These are phyloP conservation scores for Darevskia mixta DNA, from an alignment of 2,797 vertebrate species.

Conservation along the genomic window DNA sequence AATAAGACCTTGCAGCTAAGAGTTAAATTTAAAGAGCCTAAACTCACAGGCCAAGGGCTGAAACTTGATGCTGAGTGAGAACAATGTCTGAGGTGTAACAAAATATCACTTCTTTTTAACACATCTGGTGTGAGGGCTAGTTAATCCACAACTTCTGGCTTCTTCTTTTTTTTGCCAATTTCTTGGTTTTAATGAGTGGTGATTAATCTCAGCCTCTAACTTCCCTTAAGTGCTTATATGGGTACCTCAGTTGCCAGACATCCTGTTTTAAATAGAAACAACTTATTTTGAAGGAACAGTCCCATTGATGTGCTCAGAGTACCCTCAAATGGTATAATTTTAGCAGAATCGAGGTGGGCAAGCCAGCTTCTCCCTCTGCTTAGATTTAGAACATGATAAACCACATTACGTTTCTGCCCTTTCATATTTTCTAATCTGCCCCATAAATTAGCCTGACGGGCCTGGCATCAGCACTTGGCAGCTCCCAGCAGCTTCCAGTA, in stretches of 20 bases:
- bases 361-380: not conserved
- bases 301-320: not conserved
- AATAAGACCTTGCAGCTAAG: slow-evolving; percentile 55
- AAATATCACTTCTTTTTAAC: slow-evolving; percentile 50
- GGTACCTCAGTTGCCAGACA: slow-evolving; percentile 13
- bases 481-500: not conserved
- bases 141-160: slow-evolving; percentile 64
- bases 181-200: slow-evolving; percentile 30
- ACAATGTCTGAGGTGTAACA: slow-evolving; percentile 29
- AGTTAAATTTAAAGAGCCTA: slow-evolving; percentile 29
- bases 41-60: slow-evolving; percentile 61
- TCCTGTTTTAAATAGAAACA: slow-evolving; percentile 33
- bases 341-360: not conserved
- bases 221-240: slow-evolving; percentile 22
- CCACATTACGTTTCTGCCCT: not conserved
- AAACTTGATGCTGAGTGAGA: slow-evolving; percentile 61
- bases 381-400: not conserved
- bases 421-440: not conserved
- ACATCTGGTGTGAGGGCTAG: slow-evolving; percentile 59
- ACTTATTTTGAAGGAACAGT: slow-evolving; percentile 14
- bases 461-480: too few species aligned
- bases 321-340: slow-evolving; percentile 1
- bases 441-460: not conserved
- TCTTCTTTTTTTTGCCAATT: slow-evolving; percentile 45
- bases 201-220: slow-evolving; percentile 31